Evolutionary conservation across 2,113 vertebrate genomes (phyloP).

Genomic region (Chauna torquata): DNA sequence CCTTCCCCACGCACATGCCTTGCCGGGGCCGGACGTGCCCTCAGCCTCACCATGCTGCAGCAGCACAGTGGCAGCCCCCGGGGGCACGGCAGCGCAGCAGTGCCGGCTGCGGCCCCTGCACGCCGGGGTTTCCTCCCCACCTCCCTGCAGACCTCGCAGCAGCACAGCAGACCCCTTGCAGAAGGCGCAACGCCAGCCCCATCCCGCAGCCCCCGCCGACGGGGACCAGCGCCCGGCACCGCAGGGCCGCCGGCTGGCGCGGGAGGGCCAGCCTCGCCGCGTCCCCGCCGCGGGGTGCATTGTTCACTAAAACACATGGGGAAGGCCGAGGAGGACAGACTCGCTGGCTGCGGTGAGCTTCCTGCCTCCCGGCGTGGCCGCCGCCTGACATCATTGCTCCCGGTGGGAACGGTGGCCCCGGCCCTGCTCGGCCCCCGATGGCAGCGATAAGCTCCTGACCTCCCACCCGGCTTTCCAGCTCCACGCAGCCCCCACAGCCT

Average conservation of each 20-base stretch:
- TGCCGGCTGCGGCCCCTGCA: neutral
- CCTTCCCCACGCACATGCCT: neutral
- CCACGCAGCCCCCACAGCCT: neutral
- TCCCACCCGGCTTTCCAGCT: neutral
- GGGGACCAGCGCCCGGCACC: fast-evolving
- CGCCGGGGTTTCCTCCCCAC: neutral
- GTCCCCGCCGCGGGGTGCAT: neutral
- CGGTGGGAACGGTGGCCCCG: neutral
- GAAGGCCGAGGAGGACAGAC: slow-evolving; percentile 56
- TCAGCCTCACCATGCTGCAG: neutral
- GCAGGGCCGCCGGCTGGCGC: neutral
- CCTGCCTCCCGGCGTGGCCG: neutral
- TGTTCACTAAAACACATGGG: neutral
- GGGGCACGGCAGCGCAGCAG: neutral
- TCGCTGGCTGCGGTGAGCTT: slow-evolving; percentile 32
- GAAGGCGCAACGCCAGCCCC: fast-evolving
- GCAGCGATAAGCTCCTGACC: slow-evolving; percentile 6
- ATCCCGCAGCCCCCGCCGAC: fast-evolving
- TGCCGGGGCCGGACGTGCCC: neutral
- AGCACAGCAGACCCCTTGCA: fast-evolving
- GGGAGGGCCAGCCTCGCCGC: neutral
- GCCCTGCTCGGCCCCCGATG: neutral
- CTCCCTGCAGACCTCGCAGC: neutral
- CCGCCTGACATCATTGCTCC: slow-evolving; percentile 20
- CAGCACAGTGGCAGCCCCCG: no score